Base-by-base conservation (phyloP, 2,888 invertebrate species). In the Drosophila affinis region DNA sequence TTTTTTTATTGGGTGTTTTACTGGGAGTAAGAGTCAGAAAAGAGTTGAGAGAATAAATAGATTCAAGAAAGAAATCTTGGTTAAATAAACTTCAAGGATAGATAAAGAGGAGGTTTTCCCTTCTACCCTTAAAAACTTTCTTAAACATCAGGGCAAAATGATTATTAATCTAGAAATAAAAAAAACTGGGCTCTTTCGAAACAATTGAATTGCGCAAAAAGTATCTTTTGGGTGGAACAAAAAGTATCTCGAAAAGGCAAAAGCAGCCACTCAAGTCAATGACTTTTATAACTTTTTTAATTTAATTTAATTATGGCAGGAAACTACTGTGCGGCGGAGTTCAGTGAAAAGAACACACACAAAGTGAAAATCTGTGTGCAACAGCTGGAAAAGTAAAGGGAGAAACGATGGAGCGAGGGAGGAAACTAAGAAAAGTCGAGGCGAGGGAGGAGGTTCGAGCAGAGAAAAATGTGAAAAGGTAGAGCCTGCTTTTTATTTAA, bases 301-400 rank as follows among this genome's bases (percentile, higher is more conserved):
- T 32, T 29, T 32, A 76, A 87, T 87, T 84, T 77, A 83, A 87
- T 87, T 82, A 82, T 79, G 65, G 70, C 55, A 39, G 2, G 7
- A 39, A 39, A 39, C 39, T 39, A n/a, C 14, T 39, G 39, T 45
- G 51, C 63, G 56, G 32, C 39, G 56, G 71, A 78, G 84, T 80
- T 76, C 78, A 77, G 75, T 73, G 73, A 84, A 81, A 83, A 83
- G 82, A 83, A 29, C 29, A 29, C 29, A 29, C 29, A 84, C 75
- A 78, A 68, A 68, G 67, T 53, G 57, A 75, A 75, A 75, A 75
- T 75, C 69, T 48, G 46, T 58, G 56, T 67, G 67, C 67, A 67
- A 67, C 67, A 67, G 68, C 67, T 67, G 67, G 67, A 67, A 67
- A 67, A 67, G 67, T 68, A 53, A 62, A 80, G 73, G 86, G 73